These are phyloP conservation scores for Sphinx pinastri DNA, from an alignment of 2,888 invertebrate species.

Conservation along the genomic window DNA sequence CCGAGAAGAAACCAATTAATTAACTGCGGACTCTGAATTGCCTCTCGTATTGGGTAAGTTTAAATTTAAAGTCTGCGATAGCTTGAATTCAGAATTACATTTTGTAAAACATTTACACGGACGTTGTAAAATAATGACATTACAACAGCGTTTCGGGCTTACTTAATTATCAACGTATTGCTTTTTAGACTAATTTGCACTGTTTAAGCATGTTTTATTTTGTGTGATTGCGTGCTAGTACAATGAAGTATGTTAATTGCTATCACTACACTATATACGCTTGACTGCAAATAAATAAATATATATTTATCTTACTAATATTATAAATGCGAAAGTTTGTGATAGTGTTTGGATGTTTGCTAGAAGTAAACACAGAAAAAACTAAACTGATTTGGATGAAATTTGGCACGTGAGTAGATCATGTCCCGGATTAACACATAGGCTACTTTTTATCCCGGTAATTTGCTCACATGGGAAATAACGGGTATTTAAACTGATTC, in stretches of 20 bases:
- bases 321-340: too few species aligned
- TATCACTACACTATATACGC: background rate
- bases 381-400: too few species aligned
- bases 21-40: constrained; percentile 52
- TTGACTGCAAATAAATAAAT: too few species aligned
- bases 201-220: background rate
- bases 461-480: too few species aligned
- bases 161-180: constrained; percentile 13
- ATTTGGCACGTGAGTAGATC: too few species aligned
- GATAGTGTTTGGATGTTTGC: too few species aligned
- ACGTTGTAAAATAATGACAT: constrained; percentile 19
- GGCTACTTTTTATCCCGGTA: too few species aligned
- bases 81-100: constrained; percentile 20
- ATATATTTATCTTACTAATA: too few species aligned
- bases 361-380: too few species aligned
- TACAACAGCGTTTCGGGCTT: background rate
- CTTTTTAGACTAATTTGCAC: background rate
- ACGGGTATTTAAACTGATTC: too few species aligned
- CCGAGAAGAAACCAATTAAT: constrained; percentile 66
- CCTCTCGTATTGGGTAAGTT: constrained; percentile 35
- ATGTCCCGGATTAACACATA: too few species aligned
- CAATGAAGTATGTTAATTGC: background rate
- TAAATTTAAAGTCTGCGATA: constrained; percentile 31
- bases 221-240: background rate
- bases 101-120: constrained; percentile 23